Conservation (phyloP, 2,888 invertebrate genomes). For the Hydriomena furcata region DNA sequence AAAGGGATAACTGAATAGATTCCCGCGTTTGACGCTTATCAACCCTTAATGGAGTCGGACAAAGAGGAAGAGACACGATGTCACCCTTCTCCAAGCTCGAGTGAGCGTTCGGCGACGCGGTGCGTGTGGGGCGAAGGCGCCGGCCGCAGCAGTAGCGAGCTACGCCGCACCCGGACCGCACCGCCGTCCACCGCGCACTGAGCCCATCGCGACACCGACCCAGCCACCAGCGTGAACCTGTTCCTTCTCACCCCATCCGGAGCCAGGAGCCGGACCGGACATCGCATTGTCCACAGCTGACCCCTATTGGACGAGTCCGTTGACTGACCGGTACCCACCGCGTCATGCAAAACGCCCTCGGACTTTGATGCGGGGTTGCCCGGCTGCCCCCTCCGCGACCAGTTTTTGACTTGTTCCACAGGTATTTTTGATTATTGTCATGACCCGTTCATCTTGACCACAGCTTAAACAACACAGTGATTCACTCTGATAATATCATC, state of each 20-base stretch:
- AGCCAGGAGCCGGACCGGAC: slow-evolving; percentile 59
- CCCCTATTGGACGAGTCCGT: slow-evolving; percentile 64
- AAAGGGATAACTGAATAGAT: slow-evolving; percentile 44
- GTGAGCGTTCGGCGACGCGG: slow-evolving; percentile 52
- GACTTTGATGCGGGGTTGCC: slow-evolving; percentile 69
- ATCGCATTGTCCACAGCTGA: slow-evolving; percentile 71
- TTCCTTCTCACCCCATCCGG: slow-evolving; percentile 51
- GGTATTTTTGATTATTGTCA: slow-evolving; percentile 64
- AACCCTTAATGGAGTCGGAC: slow-evolving; percentile 63
- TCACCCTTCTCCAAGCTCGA: slow-evolving; percentile 74
- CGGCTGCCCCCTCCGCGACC: slow-evolving; percentile 67
- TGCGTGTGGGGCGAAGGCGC: slow-evolving; percentile 55
- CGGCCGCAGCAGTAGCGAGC: slow-evolving; percentile 69
- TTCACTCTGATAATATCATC: slow-evolving; percentile 46
- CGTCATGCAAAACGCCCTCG: slow-evolving; percentile 74
- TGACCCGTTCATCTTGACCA: slow-evolving; percentile 48
- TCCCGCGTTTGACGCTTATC: slow-evolving; percentile 51
- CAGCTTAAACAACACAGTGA: slow-evolving; percentile 45
- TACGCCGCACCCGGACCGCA: slow-evolving; percentile 76
- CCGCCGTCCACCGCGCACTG: slow-evolving; percentile 61
- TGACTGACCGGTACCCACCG: slow-evolving; percentile 69
- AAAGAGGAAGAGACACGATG: slow-evolving; percentile 71
- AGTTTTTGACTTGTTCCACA: slow-evolving; percentile 68
- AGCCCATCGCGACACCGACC: slow-evolving; percentile 31
- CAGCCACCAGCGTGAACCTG: slow-evolving; percentile 49